Evolutionary conservation across 2,113 vertebrate species (phyloP).

Genomic region (Pachypanchax playfairii): DNA sequence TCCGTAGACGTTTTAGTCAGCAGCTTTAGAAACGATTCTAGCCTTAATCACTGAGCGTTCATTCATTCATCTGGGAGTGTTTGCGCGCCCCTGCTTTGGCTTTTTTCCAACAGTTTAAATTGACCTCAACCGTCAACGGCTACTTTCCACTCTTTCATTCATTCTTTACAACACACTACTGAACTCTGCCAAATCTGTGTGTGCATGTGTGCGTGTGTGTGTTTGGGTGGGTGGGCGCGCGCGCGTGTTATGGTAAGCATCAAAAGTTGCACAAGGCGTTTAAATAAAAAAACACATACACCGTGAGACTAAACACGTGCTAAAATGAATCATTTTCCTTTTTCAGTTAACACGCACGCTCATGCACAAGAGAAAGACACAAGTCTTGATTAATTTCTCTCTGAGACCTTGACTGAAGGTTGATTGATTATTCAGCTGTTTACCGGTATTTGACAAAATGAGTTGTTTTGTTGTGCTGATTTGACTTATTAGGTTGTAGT

Average conservation of each 20-base stretch:
- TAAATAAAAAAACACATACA: conserved; percentile 23
- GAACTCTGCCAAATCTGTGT: conserved; percentile 17
- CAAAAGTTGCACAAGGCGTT: no score
- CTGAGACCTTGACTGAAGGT: no score
- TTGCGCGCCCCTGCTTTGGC: conserved; percentile 16
- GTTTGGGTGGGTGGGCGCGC: conserved; percentile 3
- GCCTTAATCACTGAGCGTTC: conserved; percentile 13
- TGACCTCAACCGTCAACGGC: conserved; percentile 44
- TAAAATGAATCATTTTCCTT: conserved; percentile 13
- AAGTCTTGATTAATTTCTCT: accelerated
- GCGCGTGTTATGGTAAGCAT: no score
- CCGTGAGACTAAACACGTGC: conserved; percentile 20
- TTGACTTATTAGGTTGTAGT: no score
- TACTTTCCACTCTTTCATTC: conserved; percentile 57
- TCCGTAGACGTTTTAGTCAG: no score
- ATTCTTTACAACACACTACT: conserved; percentile 30
- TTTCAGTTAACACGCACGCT: conserved; percentile 1
- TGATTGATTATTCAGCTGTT: conserved; percentile 1
- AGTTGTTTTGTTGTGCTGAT: no score
- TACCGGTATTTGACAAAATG: background rate
- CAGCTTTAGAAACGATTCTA: conserved; percentile 1
- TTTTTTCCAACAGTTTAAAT: conserved; percentile 46
- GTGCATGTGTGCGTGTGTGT: conserved; percentile 13
- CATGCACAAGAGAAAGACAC: background rate
- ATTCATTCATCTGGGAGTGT: conserved; percentile 13